Evolutionary conservation across 1,140 invertebrate genomes (phyloP).

Genomic region (Neodiprion virginianus): DNA sequence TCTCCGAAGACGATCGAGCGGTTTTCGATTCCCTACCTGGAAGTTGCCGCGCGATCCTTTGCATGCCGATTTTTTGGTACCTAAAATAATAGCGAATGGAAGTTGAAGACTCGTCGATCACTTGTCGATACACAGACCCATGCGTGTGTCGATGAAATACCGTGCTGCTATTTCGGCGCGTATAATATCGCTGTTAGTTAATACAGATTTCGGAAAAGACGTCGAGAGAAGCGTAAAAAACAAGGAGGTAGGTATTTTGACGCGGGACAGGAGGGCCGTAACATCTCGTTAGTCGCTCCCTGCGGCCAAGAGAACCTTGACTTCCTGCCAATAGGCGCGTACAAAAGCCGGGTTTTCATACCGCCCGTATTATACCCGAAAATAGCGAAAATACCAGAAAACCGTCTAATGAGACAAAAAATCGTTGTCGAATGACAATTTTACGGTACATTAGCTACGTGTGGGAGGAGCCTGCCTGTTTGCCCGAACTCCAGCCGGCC

Average conservation of each 20-base stretch:
- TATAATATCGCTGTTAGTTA: background rate
- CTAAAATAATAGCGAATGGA: no score
- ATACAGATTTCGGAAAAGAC: background rate
- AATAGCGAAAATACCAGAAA: slow-evolving; percentile 7
- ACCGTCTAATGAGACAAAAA: slow-evolving; percentile 12
- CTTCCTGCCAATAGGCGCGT: background rate
- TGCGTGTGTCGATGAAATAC: background rate
- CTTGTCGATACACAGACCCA: background rate
- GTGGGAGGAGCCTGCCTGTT: slow-evolving; percentile 35
- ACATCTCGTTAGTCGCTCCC: background rate
- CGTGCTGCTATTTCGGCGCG: background rate
- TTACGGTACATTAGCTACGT: slow-evolving; percentile 48
- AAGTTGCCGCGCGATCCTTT: background rate
- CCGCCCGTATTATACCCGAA: background rate
- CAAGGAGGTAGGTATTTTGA: background rate
- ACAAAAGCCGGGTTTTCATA: background rate
- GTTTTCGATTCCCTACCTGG: background rate
- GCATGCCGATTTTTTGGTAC: background rate
- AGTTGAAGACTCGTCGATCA: background rate
- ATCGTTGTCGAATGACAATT: slow-evolving; percentile 43
- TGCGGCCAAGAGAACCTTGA: background rate
- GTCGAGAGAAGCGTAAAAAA: background rate
- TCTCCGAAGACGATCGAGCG: background rate
- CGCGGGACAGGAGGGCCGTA: background rate
- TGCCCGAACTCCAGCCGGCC: background rate